Conservation (phyloP, 2,888 invertebrate species). For the Asteroscopus sphinx region DNA sequence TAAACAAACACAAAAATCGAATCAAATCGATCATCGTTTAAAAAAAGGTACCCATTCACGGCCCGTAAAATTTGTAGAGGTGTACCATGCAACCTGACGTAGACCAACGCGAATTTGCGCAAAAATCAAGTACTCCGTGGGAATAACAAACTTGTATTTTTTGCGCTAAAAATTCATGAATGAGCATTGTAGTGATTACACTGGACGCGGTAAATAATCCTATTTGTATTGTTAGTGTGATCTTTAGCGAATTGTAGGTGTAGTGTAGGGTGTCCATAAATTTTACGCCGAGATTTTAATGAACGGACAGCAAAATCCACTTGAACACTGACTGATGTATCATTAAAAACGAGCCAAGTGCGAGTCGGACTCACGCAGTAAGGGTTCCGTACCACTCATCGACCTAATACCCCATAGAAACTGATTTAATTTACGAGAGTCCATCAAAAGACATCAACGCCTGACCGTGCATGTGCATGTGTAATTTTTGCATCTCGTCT, state of each 20-base stretch:
- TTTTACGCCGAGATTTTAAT: too few relatives aligned
- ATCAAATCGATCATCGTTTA: constrained; percentile 83
- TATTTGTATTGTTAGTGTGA: constrained; percentile 80
- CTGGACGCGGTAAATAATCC: constrained; percentile 84
- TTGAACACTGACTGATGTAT: too few relatives aligned
- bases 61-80: constrained; percentile 58
- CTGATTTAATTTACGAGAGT: too few relatives aligned
- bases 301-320: too few relatives aligned
- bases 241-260: constrained; percentile 60
- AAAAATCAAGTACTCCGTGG: constrained; percentile 74
- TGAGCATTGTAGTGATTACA: constrained; percentile 80
- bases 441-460: too few relatives aligned
- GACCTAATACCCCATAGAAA: too few relatives aligned
- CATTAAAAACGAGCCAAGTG: too few relatives aligned
- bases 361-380: too few relatives aligned
- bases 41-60: constrained; percentile 67
- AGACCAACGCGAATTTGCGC: constrained; percentile 72
- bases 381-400: too few relatives aligned
- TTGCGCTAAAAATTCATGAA: constrained; percentile 73
- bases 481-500: too few relatives aligned
- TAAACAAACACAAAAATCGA: constrained; percentile 83
- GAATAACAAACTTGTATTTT: constrained; percentile 71
- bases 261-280: constrained; percentile 64
- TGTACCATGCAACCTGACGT: constrained; percentile 66
- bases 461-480: too few relatives aligned